Percentiles rank a stretch among this genome's conserved stretches.
These are phyloP conservation scores for Megalonaias nervosa DNA, from an alignment of 1,140 invertebrate species.

Conservation along the genomic window DNA sequence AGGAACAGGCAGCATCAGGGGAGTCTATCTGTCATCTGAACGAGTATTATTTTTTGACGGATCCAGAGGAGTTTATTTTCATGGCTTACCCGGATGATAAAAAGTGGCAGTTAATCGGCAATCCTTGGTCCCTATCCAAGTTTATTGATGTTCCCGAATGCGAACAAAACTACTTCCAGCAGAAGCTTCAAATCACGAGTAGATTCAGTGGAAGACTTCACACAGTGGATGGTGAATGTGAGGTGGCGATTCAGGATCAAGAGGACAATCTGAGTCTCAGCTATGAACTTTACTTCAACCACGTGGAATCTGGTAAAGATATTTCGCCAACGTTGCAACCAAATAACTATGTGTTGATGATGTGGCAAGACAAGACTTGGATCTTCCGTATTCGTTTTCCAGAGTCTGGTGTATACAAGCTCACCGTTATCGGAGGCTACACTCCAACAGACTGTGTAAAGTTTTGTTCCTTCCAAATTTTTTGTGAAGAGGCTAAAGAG, in stretches of 20 bases:
- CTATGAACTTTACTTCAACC: constrained; percentile 29
- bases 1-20: constrained; percentile 22
- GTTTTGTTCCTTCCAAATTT: constrained; percentile 23
- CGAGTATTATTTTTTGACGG: constrained; percentile 61
- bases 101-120: constrained; percentile 53
- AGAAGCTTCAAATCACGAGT: constrained; percentile 30
- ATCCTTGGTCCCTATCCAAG: constrained; percentile 41
- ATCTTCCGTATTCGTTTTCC: constrained; percentile 20
- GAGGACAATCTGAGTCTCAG: constrained; percentile 1
- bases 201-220: constrained; percentile 14
- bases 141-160: constrained; percentile 30
- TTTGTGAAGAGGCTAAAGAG: constrained; percentile 10
- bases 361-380: constrained; percentile 9
- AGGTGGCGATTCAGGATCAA: background rate
- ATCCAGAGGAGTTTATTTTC: constrained; percentile 53
- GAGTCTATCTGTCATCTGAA: constrained; percentile 24
- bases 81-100: constrained; percentile 42
- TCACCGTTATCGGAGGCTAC: constrained; percentile 14
- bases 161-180: constrained; percentile 20
- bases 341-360: constrained; percentile 25
- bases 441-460: background rate
- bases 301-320: constrained; percentile 21
- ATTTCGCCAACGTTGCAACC: constrained; percentile 13
- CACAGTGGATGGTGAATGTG: background rate
- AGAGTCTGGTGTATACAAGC: constrained; percentile 26